Conservation (phyloP, 2,797 vertebrate species). For the Lateolabrax maculatus region DNA sequence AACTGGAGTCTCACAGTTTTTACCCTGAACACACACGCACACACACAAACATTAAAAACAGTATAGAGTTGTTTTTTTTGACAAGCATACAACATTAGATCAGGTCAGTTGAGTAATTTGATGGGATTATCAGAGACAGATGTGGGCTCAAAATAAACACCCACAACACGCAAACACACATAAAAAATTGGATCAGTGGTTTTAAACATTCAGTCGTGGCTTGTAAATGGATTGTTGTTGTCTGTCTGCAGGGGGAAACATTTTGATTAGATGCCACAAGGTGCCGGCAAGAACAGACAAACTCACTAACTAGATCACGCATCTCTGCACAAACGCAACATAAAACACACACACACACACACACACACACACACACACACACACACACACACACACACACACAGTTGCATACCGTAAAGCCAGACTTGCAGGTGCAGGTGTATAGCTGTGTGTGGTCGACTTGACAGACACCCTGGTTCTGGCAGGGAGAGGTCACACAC, state of each 20-base stretch:
- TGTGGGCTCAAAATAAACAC: slow-evolving; percentile 41
- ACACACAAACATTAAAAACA: slow-evolving; percentile 7
- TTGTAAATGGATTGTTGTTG: slow-evolving; percentile 13
- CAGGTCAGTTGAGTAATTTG: slow-evolving; percentile 12
- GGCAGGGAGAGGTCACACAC: slow-evolving; percentile 90
- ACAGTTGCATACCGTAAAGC: slow-evolving; percentile 86
- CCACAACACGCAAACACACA: slow-evolving; percentile 28
- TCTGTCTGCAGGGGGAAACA: background rate
- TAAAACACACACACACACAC: slow-evolving; percentile 54
- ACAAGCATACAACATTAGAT: slow-evolving; percentile 3
- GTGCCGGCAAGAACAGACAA: slow-evolving; percentile 11
- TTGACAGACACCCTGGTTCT: slow-evolving; percentile 89
- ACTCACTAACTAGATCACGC: background rate
- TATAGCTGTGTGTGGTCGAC: slow-evolving; percentile 82
- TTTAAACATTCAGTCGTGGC: slow-evolving; percentile 14
- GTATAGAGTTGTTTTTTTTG: background rate
- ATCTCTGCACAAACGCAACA: background rate
- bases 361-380: background rate
- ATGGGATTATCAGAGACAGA: slow-evolving; percentile 47
- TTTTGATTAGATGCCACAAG: slow-evolving; percentile 14
- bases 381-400: slow-evolving; percentile 9
- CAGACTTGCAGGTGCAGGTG: slow-evolving; percentile 84
- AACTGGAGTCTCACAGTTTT: slow-evolving; percentile 89
- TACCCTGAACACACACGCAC: slow-evolving; percentile 84
- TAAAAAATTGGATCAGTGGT: slow-evolving; percentile 1